phyloP scores from a whole-genome alignment of 2,113 vertebrate genomes.

The Austrofundulus limnaeus region DNA sequence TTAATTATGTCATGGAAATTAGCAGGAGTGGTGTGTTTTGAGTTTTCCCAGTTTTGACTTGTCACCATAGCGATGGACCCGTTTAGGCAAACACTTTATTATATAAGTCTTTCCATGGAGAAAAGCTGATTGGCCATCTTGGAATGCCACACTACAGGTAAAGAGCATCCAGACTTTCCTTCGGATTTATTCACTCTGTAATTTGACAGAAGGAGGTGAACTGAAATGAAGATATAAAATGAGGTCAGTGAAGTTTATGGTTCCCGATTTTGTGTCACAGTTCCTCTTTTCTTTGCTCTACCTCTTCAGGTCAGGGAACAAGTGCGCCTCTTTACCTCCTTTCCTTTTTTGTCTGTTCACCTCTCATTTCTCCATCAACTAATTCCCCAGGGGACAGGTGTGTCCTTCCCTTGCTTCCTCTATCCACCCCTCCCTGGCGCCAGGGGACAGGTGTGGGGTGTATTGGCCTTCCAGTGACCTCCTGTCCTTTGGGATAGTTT shows the following conservation, averaged over 20 bases:
- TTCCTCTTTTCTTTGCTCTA: neutral
- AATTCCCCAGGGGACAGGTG: conserved; percentile 56
- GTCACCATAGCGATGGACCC: conserved; percentile 35
- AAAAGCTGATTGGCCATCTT: conserved; percentile 4
- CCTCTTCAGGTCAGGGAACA: conserved; percentile 38
- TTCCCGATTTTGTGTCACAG: neutral
- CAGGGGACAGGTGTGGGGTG: conserved; percentile 65
- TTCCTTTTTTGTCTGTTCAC: conserved; percentile 20
- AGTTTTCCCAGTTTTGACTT: conserved; percentile 20
- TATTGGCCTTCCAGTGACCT: conserved; percentile 61
- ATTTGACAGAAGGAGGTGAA: too few relatives aligned
- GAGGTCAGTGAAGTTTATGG: too few relatives aligned
- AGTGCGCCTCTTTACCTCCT: conserved; percentile 34
- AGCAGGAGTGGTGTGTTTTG: conserved; percentile 11
- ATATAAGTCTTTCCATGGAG: conserved; percentile 11
- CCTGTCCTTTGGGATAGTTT: conserved; percentile 29
- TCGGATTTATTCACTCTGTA: too few relatives aligned
- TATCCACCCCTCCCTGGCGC: conserved; percentile 38
- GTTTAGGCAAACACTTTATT: conserved; percentile 30
- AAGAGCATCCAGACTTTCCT: neutral
- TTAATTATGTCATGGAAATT: conserved; percentile 39
- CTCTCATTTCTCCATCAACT: conserved; percentile 18
- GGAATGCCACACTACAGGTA: neutral
- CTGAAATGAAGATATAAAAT: too few relatives aligned
- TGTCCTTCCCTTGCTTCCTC: conserved; percentile 18